phyloP scores from a whole-genome alignment of 2,888 invertebrate species.

The Chironomus riparius region DNA sequence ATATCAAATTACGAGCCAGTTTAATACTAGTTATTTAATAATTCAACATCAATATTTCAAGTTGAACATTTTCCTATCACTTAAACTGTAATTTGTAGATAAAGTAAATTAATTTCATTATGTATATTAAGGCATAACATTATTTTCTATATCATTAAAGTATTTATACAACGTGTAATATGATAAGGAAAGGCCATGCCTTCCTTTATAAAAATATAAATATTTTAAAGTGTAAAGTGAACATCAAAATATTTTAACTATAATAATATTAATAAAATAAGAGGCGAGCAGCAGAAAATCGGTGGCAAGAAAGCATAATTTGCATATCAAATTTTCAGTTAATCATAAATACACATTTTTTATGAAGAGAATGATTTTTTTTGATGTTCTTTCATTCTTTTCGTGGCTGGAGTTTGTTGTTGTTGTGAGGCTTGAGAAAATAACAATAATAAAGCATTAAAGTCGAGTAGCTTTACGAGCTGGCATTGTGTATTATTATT shows the following conservation, averaged over 20 bases:
- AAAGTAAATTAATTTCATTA: too few species aligned
- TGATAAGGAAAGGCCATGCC: background rate
- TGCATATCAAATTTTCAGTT: constrained; percentile 22
- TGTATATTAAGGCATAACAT: background rate
- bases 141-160: background rate
- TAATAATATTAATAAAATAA: background rate
- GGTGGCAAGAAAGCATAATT: background rate
- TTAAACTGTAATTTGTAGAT: too few species aligned
- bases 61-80: too few species aligned
- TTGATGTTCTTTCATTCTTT: background rate
- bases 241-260: too few species aligned
- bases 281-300: background rate
- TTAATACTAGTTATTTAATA: too few species aligned
- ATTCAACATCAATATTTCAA: too few species aligned
- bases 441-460: constrained; percentile 12
- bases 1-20: too few species aligned
- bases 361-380: background rate
- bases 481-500: constrained; percentile 22
- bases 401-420: background rate
- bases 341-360: background rate
- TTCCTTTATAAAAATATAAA: too few species aligned
- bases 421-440: background rate
- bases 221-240: too few species aligned
- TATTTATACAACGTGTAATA: background rate
- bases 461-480: constrained; percentile 25